phyloP scores from a whole-genome alignment of 2,888 invertebrate species.

The Hydriomena furcata region DNA sequence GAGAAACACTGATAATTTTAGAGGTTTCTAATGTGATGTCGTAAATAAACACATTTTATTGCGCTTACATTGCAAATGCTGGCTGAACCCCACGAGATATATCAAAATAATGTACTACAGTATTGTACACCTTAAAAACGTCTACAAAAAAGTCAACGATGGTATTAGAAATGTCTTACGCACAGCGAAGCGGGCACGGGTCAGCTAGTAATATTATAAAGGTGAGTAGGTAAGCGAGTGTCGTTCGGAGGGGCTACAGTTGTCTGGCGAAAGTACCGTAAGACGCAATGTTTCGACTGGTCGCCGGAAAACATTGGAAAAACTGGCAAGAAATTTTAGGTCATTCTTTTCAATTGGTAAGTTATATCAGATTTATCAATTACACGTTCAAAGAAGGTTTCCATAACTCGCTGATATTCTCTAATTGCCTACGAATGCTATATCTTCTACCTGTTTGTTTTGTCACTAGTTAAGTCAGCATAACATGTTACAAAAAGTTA shows the following conservation, averaged over 20 bases:
- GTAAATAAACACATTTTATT: too few species aligned
- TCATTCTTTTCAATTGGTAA: slow-evolving; percentile 14
- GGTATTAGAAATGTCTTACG: too few species aligned
- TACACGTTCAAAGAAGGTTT: not conserved
- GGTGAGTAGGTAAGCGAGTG: slow-evolving; percentile 38
- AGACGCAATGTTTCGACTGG: slow-evolving; percentile 33
- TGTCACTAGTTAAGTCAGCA: slow-evolving; percentile 19
- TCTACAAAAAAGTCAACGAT: too few species aligned
- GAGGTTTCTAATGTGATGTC: too few species aligned
- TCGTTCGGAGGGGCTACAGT: slow-evolving; percentile 34
- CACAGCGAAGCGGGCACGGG: too few species aligned
- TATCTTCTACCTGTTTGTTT: slow-evolving; percentile 15
- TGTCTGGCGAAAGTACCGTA: slow-evolving; percentile 69
- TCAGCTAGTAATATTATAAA: slow-evolving; percentile 13
- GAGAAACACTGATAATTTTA: too few species aligned
- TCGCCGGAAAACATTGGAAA: slow-evolving; percentile 33
- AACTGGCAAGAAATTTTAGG: slow-evolving; percentile 17
- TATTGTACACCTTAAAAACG: too few species aligned
- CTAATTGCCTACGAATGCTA: not conserved
- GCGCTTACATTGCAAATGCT: too few species aligned
- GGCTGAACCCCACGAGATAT: too few species aligned
- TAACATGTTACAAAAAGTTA: slow-evolving; percentile 29
- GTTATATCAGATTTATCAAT: not conserved
- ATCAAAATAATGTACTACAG: too few species aligned
- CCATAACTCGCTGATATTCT: not conserved